A percentile compares a stretch with the other conserved stretches of the same genome.
Conservation (phyloP, 2,797 vertebrate species). For the Typhlichthys eigenmanni region DNA sequence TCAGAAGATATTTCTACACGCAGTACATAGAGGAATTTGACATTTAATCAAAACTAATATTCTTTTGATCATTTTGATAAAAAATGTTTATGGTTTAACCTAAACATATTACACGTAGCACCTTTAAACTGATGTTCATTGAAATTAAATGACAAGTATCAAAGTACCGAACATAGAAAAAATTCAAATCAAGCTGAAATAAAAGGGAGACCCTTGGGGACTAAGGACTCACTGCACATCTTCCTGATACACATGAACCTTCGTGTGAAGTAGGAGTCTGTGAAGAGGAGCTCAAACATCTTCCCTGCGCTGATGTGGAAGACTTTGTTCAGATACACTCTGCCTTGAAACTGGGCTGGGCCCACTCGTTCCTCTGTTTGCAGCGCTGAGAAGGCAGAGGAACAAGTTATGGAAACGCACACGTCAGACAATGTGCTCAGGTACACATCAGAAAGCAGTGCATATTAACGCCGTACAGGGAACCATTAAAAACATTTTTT, state of each 20-base stretch:
- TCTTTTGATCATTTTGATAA: too few relatives aligned
- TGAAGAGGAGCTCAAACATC: slow-evolving; percentile 96
- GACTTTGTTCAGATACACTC: slow-evolving; percentile 87
- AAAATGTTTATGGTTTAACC: too few relatives aligned
- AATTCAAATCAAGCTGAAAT: neutral
- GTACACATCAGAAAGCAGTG: neutral
- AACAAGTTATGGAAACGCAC: neutral
- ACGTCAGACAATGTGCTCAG: neutral
- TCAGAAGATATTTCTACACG: too few relatives aligned
- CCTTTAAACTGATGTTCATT: too few relatives aligned
- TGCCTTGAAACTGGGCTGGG: slow-evolving; percentile 80
- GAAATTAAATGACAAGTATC: too few relatives aligned
- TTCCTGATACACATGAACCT: slow-evolving; percentile 85
- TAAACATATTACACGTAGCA: too few relatives aligned
- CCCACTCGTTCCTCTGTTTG: slow-evolving; percentile 77
- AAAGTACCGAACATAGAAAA: too few relatives aligned
- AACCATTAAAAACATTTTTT: too few relatives aligned
- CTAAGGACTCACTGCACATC: slow-evolving; percentile 81
- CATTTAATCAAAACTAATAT: too few relatives aligned
- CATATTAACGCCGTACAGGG: too few relatives aligned
- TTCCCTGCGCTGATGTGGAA: slow-evolving; percentile 89
- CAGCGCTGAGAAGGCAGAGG: slow-evolving; percentile 16
- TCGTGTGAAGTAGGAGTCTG: slow-evolving; percentile 86
- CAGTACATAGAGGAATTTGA: too few relatives aligned
- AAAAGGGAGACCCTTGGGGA: neutral